Evolutionary conservation across 2,888 invertebrate genomes (phyloP).

Genomic region (Caenorhabditis sp.): DNA sequence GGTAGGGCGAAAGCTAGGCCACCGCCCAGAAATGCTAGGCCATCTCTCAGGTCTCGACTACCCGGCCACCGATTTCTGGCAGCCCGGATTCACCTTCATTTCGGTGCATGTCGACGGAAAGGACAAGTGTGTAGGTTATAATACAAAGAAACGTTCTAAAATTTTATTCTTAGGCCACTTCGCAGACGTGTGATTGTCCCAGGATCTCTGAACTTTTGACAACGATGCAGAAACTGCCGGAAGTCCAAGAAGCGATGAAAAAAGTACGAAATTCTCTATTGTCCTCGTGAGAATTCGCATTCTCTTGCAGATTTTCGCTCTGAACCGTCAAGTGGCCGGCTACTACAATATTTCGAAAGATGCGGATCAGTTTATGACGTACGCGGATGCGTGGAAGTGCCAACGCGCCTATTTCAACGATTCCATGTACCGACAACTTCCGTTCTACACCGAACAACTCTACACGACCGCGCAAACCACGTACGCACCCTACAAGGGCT

Average conservation of each 20-base stretch:
- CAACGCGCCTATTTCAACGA: background rate
- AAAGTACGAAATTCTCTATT: too few relatives aligned
- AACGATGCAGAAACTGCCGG: background rate
- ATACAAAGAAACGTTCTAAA: too few relatives aligned
- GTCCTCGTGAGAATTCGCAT: too few relatives aligned
- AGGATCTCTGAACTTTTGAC: background rate
- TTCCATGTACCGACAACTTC: background rate
- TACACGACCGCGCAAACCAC: background rate
- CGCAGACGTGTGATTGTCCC: background rate
- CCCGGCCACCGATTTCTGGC: background rate
- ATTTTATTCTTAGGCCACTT: too few relatives aligned
- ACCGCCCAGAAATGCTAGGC: background rate
- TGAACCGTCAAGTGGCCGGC: background rate
- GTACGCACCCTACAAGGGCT: background rate
- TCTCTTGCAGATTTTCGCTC: too few relatives aligned
- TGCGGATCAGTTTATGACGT: background rate
- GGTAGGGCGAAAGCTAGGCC: too few relatives aligned
- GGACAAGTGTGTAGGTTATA: background rate
- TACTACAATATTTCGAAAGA: background rate
- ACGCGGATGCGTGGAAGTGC: background rate
- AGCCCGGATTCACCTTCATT: background rate
- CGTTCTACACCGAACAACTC: background rate
- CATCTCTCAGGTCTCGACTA: background rate
- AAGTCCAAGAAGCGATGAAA: background rate
- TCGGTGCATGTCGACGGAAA: background rate